Base-by-base conservation (phyloP, 2,113 vertebrate genomes). In the Equus quagga region DNA sequence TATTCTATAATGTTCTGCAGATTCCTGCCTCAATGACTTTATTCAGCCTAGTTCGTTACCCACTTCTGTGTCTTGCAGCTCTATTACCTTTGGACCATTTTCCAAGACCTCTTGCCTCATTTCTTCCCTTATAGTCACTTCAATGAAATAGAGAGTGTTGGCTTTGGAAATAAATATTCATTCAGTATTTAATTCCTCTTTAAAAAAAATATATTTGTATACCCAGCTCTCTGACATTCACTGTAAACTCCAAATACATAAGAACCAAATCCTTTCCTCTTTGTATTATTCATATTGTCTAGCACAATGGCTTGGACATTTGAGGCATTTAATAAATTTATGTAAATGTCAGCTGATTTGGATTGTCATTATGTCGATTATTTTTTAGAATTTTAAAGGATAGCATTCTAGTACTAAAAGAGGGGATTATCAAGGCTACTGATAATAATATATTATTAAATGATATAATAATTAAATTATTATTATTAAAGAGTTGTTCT, bases 11-110 rank as follows among this genome's bases (percentile, higher is more conserved):
- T 65, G 8, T 4, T 73, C 41, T 92, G 64, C 28, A 46, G 14
- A n/a, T 23, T 69, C 8, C 44, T 60, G 1, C 4, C 14, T 24
- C 13, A 15, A 5, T 21, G 0, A 15, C 7, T 41, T 13, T 31
- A 73, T 28, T 76, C 9, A 64, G 17, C 3, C 23, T 41, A 26
- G 17, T 41, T 84, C 11, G 41, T 6, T 69, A 44, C 0, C 8
- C 72, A 44, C 58, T 58, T 96, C 26, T 60, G 8, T 58, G 51
- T 51, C n/a, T 88, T 85, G 3, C 24, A 62, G 70, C 17, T 90
- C n/a, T 92, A 5, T 44, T 96, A 19, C 12, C 36, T 54, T 96
- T 67, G 8, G n/a, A 67, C 8, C 23, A 67, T 49, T 83, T 79
- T 90, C 21, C 5, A 78, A n/a, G 24, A 67, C 28, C 23, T 5